These are phyloP conservation scores for Dryas iulia DNA, from an alignment of 1,140 invertebrate genomes.

Conservation along the genomic window DNA sequence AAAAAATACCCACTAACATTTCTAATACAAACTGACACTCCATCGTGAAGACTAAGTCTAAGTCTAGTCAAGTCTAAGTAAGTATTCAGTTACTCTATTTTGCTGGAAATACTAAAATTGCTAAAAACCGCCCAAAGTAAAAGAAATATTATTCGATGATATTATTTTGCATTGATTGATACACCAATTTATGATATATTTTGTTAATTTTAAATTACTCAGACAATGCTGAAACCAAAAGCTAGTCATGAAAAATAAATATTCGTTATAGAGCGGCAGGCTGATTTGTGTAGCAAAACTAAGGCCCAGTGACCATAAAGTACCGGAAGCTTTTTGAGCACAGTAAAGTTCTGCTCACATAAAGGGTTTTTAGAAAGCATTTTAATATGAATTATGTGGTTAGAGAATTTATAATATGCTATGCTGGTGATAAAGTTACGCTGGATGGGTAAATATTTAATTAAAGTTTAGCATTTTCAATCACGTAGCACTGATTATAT, in stretches of 20 bases:
- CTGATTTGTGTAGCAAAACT: slow-evolving; percentile 13
- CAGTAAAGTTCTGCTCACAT: slow-evolving; percentile 5
- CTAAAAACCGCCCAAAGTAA: too few relatives aligned
- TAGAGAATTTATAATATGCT: not conserved
- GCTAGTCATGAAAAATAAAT: too few relatives aligned
- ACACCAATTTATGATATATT: not conserved
- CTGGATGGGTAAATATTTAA: not conserved
- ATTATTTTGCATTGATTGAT: not conserved
- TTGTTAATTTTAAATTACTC: too few relatives aligned
- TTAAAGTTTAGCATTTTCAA: not conserved
- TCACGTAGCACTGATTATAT: not conserved
- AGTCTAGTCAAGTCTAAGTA: too few relatives aligned
- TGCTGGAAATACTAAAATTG: too few relatives aligned
- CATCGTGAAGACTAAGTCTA: too few relatives aligned
- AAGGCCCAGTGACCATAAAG: slow-evolving; percentile 5
- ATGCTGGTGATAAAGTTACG: not conserved
- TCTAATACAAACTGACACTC: too few relatives aligned
- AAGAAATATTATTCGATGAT: not conserved
- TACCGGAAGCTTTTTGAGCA: slow-evolving; percentile 14
- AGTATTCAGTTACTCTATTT: too few relatives aligned
- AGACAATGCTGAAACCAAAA: too few relatives aligned
- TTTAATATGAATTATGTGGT: slow-evolving; percentile 15
- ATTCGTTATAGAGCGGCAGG: not conserved
- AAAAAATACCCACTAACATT: too few relatives aligned
- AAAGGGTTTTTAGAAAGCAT: slow-evolving; percentile 5